Conservation (phyloP, 2,797 vertebrate species). For the Alosa sapidissima region DNA sequence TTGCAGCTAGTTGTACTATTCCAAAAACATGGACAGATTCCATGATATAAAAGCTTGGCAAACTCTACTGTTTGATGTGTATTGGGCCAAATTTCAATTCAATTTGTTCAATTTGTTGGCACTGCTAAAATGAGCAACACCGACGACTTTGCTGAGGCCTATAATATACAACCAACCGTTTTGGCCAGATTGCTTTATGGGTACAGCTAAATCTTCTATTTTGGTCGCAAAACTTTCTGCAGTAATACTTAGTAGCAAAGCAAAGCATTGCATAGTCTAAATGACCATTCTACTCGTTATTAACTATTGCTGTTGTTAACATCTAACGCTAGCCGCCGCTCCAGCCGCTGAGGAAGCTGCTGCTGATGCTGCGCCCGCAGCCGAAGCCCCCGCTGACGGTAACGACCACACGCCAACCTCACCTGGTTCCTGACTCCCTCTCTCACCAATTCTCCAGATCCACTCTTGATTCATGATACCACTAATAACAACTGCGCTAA, state of each 20-base stretch:
- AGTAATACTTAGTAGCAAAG: neutral
- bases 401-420: neutral
- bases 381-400: slow-evolving; percentile 31
- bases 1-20: neutral
- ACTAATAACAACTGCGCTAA: slow-evolving; percentile 8
- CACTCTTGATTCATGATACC: neutral
- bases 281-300: neutral
- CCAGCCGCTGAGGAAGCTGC: slow-evolving; percentile 29
- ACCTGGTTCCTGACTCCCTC: neutral
- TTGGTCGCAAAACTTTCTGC: neutral
- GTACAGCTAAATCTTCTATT: neutral
- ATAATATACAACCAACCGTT: neutral
- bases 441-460: neutral
- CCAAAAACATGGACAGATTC: neutral
- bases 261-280: neutral
- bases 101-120: neutral
- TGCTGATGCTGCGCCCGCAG: neutral
- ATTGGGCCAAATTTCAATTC: too few relatives aligned
- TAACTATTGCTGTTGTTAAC: slow-evolving; percentile 27
- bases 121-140: neutral
- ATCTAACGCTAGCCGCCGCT: slow-evolving; percentile 21
- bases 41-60: too few relatives aligned
- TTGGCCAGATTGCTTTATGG: neutral
- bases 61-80: neutral
- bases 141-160: slow-evolving; percentile 4